These are phyloP conservation scores for Chloroceryle inda DNA, from an alignment of 2,797 vertebrate species.

Conservation along the genomic window DNA sequence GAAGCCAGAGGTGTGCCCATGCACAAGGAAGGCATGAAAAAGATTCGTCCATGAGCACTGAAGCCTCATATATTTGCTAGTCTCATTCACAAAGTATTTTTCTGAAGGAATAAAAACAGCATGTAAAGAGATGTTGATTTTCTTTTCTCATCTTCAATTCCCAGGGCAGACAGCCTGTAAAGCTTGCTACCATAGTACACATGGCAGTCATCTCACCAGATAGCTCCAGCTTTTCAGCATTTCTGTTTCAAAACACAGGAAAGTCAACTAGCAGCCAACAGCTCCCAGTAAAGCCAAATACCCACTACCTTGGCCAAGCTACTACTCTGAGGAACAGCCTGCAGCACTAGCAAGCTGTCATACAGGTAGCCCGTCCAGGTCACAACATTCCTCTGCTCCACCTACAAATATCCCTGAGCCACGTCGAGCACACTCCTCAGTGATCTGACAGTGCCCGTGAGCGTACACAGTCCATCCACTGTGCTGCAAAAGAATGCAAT, in stretches of 20 bases:
- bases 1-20: rapidly evolving
- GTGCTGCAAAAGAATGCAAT: background rate
- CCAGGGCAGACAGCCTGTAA: background rate
- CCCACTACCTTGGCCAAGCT: rapidly evolving
- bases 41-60: rapidly evolving
- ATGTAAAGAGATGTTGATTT: background rate
- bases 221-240: background rate
- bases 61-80: background rate
- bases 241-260: background rate
- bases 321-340: background rate
- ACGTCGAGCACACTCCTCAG: background rate
- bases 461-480: background rate
- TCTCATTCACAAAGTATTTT: background rate
- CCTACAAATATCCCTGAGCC: background rate
- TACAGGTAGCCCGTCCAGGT: background rate
- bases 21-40: background rate
- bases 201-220: background rate
- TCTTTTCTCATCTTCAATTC: background rate
- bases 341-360: background rate
- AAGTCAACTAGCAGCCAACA: background rate
- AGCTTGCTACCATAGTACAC: background rate
- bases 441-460: background rate
- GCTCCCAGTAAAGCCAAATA: background rate
- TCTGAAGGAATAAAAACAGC: background rate
- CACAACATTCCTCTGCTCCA: background rate